Evolutionary conservation across 2,888 invertebrate species (phyloP), one percentile per base, ranked within the genome.

Genomic region (Drosophila borborema): DNA sequence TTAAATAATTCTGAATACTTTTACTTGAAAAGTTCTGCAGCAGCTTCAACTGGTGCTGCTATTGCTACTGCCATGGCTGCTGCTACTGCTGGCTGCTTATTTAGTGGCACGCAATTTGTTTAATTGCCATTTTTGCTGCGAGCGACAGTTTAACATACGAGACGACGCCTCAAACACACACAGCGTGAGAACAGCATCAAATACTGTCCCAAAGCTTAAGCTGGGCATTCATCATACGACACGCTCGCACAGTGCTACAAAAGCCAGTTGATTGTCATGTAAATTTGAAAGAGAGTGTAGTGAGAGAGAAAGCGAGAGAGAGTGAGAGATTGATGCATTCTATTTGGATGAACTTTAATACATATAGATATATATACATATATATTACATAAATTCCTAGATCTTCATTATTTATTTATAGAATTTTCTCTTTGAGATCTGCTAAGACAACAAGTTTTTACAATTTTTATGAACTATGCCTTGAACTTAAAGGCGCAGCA

Each of bases 141-240:
- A 90, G 92, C 90, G 92, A 92, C 92, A 91, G 87, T 92, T 91
- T 91, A 92, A 92, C 89, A 90, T 90, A 92, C 91, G 92, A 90
- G 87, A 72, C 66, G 77, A 80, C 82, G 81, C 81, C 85, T 77
- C 77, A 75, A 76, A 64, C 68, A 67, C 68, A 74, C 74, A 71
- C 82, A 75, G 82, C 87, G 88, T 90, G 90, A 88, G 88, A 85
- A 90, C 87, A 86, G 81, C 83, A 70, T 64, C 70, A 71, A 85
- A 75, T 73, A 72, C 58, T 85, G 74, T 71, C 60, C 65, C 74
- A 64, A 40, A 68, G 74, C 51, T 56, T 68, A 60, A 66, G 54
- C 62, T 53, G 64, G 53, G 77, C 89, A 89, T 85, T 84, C 80
- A 89, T 89, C 89, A 84, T 72, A 71, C 69, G 20, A 53, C 46